Evolutionary conservation across 2,797 vertebrate genomes (phyloP).

Genomic region (Echeneis naucrates): DNA sequence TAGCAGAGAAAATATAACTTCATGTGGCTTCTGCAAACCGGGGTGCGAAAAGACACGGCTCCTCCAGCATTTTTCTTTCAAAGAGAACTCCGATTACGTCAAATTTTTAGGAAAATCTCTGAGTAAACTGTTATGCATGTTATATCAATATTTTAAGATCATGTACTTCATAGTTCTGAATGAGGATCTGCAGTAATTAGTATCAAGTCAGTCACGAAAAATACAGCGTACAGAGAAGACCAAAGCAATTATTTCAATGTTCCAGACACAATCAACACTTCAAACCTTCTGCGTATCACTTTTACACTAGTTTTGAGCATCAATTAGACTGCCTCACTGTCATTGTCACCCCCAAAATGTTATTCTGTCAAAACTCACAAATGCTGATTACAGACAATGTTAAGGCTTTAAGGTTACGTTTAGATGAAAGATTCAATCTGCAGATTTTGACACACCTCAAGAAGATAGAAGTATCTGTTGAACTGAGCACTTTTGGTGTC

Average conservation of each 20-base stretch:
- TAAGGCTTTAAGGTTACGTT: too few species aligned
- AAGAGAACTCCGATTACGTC: not conserved
- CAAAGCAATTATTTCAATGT: not conserved
- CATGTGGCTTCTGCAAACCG: not conserved
- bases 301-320: not conserved
- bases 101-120: not conserved
- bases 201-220: not conserved
- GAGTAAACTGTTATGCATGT: not conserved
- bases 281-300: not conserved
- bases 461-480: conserved; percentile 99
- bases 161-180: not conserved
- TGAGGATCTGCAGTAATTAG: too few species aligned
- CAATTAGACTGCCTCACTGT: not conserved
- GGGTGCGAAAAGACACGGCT: not conserved
- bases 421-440: not conserved
- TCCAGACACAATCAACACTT: conserved; percentile 1
- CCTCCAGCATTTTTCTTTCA: not conserved
- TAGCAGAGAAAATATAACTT: not conserved
- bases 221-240: not conserved
- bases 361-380: not conserved
- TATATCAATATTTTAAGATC: not conserved
- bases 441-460: conserved; percentile 87
- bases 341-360: not conserved
- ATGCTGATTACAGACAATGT: not conserved
- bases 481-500: conserved; percentile 99